phyloP scores from a whole-genome alignment of 1,140 invertebrate species.

The Monochamus saltuarius region DNA sequence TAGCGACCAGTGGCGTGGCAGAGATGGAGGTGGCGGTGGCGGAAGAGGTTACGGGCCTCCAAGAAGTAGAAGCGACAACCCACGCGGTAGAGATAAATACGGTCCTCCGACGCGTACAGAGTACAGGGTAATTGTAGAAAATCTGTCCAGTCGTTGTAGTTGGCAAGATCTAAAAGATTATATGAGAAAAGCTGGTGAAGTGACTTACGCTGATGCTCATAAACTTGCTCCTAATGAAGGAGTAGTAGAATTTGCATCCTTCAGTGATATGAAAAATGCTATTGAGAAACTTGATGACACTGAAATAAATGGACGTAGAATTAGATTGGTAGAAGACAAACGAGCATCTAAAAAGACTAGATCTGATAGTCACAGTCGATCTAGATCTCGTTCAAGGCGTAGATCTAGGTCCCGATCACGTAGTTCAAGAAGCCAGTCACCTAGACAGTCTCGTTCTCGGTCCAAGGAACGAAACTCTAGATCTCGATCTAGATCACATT shows the following conservation, averaged over 20 bases:
- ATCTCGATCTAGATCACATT: slow-evolving; percentile 57
- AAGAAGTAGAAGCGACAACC: slow-evolving; percentile 41
- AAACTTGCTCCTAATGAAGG: slow-evolving; percentile 81
- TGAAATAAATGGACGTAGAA: slow-evolving; percentile 33
- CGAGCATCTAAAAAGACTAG: slow-evolving; percentile 58
- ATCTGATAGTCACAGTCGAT: slow-evolving; percentile 68
- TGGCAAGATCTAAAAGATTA: slow-evolving; percentile 94
- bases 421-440: slow-evolving; percentile 58
- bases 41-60: slow-evolving; percentile 34
- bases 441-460: slow-evolving; percentile 69
- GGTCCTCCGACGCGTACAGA: slow-evolving; percentile 96
- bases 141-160: slow-evolving; percentile 95
- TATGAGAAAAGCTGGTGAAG: slow-evolving; percentile 97
- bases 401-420: slow-evolving; percentile 53
- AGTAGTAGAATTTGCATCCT: slow-evolving; percentile 87
- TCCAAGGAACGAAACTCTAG: slow-evolving; percentile 58
- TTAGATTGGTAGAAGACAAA: slow-evolving; percentile 58
- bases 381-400: slow-evolving; percentile 64
- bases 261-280: slow-evolving; percentile 90
- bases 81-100: slow-evolving; percentile 63
- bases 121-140: slow-evolving; percentile 94
- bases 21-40: slow-evolving; percentile 32
- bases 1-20: slow-evolving; percentile 47
- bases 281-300: slow-evolving; percentile 86
- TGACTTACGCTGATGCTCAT: slow-evolving; percentile 94